Evolutionary conservation across 1,140 invertebrate genomes (phyloP), one percentile per base, ranked within the genome.

Genomic region (Diabrotica virgifera): DNA sequence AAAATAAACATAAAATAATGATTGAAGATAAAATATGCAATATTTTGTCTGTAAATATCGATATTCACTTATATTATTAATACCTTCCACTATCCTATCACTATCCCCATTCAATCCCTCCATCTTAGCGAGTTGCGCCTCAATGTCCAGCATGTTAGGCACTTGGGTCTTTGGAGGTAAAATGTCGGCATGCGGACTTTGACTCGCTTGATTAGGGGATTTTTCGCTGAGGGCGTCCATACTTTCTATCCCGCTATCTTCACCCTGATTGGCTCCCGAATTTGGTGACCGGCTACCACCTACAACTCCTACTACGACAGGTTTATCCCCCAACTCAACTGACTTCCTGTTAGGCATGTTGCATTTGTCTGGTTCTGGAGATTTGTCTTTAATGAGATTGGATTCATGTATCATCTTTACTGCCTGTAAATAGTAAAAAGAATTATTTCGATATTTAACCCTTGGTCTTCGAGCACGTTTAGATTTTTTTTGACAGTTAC

Each of bases 221-320:
- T 96, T 96, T 74, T 96, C 93, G 24, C 92, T 94, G 5, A 95
- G 78, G 3, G 93, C 93, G 75, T 96, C 93, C 93, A 95, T 94
- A 5, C 92, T 94, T 76, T 96, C 93, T 13, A 96, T 95, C 3
- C 93, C 93, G 51, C 92, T 94, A 79, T 95, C 93, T 78, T 96
- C 93, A 14, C 92, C 92, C 65, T 86, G 85, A 55, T 65, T 65
- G 36, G 60, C 67, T 8, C 75, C 75, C 8, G 76, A 78, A 58
- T 74, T 77, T 7, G 77, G 77, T 36, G 77, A 78, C 38, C 77
- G 68, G 13, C 66, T 62, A 7, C 68, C 67, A 6, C 70, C 60
- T 36, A 62, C 64, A 63, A 63, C 12, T 52, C 56, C 51, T 38
- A 58, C 37, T 56, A 51, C 63, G 14, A 55, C 50, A 54, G 56